Conservation (phyloP, 1,140 invertebrate genomes). For the Heliconius melpomene region DNA sequence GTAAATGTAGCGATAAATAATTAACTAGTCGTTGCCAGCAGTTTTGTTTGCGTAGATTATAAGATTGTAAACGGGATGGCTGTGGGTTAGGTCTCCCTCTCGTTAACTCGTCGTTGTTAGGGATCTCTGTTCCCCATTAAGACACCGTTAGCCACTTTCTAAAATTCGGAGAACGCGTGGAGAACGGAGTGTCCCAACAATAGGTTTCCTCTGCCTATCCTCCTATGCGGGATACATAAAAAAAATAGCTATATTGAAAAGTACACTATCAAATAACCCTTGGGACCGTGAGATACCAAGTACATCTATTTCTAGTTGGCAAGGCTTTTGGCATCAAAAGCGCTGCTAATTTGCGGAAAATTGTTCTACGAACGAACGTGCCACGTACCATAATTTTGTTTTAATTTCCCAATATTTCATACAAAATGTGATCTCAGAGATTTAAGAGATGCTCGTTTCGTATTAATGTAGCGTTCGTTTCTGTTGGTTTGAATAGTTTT, state of each 20-base stretch:
- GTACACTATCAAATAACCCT: constrained; percentile 29
- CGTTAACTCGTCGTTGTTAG: too few relatives aligned
- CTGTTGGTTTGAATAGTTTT: background rate
- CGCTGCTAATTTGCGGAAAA: constrained; percentile 29
- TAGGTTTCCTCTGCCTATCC: background rate
- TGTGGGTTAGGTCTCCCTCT: too few relatives aligned
- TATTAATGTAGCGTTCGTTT: too few relatives aligned
- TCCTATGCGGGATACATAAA: background rate
- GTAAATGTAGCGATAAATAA: too few relatives aligned
- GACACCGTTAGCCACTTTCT: too few relatives aligned
- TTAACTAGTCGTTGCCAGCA: too few relatives aligned
- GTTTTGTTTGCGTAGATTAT: too few relatives aligned
- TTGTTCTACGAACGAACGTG: constrained; percentile 11
- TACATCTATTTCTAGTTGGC: constrained; percentile 53
- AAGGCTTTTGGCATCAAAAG: constrained; percentile 41
- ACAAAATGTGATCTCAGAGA: background rate
- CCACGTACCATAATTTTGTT: constrained; percentile 8
- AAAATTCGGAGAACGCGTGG: background rate
- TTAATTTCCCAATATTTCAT: constrained; percentile 14
- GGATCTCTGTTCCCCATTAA: too few relatives aligned
- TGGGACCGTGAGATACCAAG: constrained; percentile 43
- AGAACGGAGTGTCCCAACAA: background rate
- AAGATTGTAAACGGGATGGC: too few relatives aligned
- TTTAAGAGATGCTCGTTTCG: background rate
- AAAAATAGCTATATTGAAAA: background rate